Percentiles rank a stretch among this genome's conserved stretches.
phyloP scores from a whole-genome alignment of 2,113 vertebrate species.

The Scartelaos histophorus region DNA sequence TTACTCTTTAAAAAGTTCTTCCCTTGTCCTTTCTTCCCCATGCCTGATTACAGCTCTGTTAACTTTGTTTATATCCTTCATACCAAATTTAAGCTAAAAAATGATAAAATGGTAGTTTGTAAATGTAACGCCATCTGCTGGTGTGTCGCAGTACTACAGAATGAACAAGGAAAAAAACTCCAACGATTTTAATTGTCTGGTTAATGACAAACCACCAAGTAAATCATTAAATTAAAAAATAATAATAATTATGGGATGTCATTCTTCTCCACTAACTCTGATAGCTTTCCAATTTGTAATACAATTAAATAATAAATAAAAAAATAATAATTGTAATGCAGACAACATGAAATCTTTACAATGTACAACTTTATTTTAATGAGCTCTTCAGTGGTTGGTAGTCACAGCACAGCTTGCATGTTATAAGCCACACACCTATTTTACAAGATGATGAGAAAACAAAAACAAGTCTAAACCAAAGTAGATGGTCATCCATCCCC shows the following conservation, averaged over 20 bases:
- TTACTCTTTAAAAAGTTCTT: background rate
- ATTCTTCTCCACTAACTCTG: background rate
- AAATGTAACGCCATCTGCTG: constrained; percentile 56
- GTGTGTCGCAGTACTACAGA: background rate
- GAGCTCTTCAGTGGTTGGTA: constrained; percentile 98
- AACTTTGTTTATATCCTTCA: background rate
- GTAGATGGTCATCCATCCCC: constrained; percentile 66
- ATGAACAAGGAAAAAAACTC: background rate
- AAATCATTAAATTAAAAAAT: too few species aligned
- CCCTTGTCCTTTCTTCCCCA: background rate
- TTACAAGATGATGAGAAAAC: constrained; percentile 74
- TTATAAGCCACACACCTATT: constrained; percentile 85
- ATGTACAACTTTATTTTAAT: constrained; percentile 98
- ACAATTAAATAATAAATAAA: too few species aligned
- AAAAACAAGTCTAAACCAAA: constrained; percentile 63
- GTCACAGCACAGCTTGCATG: constrained; percentile 87
- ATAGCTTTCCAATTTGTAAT: background rate
- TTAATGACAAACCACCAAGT: background rate
- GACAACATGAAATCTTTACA: constrained; percentile 88
- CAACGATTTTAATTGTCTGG: background rate
- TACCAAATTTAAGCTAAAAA: background rate
- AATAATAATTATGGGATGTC: too few species aligned
- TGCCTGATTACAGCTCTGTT: background rate
- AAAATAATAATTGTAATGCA: constrained; percentile 67
- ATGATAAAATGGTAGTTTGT: background rate